Conservation (phyloP, 2,888 invertebrate species). For the Calliscelio sp. region DNA sequence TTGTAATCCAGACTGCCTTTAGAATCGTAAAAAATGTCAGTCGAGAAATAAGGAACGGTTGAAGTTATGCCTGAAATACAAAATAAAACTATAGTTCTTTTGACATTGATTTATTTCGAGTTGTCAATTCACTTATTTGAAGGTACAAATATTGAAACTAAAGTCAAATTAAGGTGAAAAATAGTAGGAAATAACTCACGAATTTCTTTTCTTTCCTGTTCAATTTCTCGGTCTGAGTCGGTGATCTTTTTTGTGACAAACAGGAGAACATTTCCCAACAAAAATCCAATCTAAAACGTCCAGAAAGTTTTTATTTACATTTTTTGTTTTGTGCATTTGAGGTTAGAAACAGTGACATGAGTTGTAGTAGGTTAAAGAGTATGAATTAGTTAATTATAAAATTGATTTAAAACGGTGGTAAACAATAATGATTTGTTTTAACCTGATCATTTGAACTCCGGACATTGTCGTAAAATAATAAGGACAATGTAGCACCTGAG, state of each 20-base stretch:
- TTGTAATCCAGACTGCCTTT: constrained; percentile 88
- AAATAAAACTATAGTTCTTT: too few species aligned
- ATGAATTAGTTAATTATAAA: not conserved
- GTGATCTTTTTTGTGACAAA: constrained; percentile 90
- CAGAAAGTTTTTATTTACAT: constrained; percentile 31
- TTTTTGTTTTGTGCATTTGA: not conserved
- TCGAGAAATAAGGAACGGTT: constrained; percentile 88
- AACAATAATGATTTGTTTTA: constrained; percentile 68
- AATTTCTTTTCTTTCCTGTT: constrained; percentile 88
- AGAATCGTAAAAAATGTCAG: constrained; percentile 88
- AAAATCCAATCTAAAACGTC: constrained; percentile 87
- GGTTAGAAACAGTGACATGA: constrained; percentile 49
- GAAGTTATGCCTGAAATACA: constrained; percentile 87
- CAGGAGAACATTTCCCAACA: constrained; percentile 89
- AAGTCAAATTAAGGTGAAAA: not conserved
- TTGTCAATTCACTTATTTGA: too few species aligned
- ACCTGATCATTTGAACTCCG: constrained; percentile 89
- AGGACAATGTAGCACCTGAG: constrained; percentile 89
- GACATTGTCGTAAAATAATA: constrained; percentile 90
- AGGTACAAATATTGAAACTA: not conserved
- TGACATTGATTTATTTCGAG: too few species aligned
- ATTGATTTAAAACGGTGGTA: not conserved
- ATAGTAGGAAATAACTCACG: constrained; percentile 81
- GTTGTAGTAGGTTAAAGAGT: too few species aligned
- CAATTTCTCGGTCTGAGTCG: constrained; percentile 89